Evolutionary conservation across 2,113 vertebrate genomes (phyloP).

Genomic region (Dasypus novemcinctus): DNA sequence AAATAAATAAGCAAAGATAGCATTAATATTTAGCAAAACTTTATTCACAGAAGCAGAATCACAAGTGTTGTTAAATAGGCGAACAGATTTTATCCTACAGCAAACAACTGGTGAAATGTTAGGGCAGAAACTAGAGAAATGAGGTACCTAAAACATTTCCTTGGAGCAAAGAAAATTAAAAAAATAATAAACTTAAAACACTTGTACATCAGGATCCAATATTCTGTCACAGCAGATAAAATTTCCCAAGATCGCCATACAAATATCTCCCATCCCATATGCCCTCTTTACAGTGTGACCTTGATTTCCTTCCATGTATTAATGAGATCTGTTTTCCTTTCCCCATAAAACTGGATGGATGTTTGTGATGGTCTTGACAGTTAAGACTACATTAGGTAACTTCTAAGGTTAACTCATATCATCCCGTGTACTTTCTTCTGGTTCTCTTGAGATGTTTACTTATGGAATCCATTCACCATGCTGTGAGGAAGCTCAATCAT

Average conservation of each 20-base stretch:
- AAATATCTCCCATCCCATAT: neutral
- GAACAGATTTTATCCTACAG: neutral
- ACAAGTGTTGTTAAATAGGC: neutral
- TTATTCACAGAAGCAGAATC: neutral
- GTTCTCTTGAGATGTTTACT: neutral
- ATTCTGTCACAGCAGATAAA: neutral
- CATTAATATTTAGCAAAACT: neutral
- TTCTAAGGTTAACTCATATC: neutral
- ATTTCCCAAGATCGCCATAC: neutral
- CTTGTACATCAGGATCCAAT: neutral
- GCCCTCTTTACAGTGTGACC: neutral
- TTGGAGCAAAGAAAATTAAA: neutral
- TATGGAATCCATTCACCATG: neutral
- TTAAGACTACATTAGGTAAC: neutral
- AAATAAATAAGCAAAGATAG: neutral
- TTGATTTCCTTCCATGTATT: neutral
- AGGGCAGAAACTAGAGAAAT: neutral
- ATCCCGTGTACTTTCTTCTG: neutral
- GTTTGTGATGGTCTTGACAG: neutral
- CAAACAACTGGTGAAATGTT: neutral
- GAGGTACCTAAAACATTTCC: neutral
- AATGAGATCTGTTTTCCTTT: neutral
- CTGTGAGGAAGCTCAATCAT: neutral
- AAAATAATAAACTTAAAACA: neutral
- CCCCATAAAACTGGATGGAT: neutral